Conservation (phyloP, 2,797 vertebrate genomes). For the Microcaecilia unicolor region DNA sequence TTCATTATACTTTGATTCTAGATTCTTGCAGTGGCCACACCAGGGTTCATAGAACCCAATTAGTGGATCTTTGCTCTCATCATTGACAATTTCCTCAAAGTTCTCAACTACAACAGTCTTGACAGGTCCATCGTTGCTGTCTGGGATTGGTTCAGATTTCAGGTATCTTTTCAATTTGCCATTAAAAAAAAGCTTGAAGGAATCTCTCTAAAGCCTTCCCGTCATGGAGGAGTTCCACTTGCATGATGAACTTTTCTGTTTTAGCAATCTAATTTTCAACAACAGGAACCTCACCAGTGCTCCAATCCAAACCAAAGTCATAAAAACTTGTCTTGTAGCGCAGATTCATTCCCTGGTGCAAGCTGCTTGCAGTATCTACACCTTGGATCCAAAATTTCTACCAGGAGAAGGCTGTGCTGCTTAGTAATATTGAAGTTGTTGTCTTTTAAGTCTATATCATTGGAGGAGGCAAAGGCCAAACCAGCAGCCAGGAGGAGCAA, state of each 20-base stretch:
- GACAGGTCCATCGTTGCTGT: conserved; percentile 88
- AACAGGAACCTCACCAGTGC: conserved; percentile 71
- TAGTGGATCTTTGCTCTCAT: conserved; percentile 87
- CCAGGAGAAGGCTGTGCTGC: no score
- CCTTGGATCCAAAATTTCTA: no score
- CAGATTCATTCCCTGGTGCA: no score
- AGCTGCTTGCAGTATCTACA: no score
- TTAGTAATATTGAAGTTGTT: no score
- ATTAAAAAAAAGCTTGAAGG: conserved; percentile 83
- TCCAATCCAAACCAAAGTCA: conserved; percentile 80
- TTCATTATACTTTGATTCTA: conserved; percentile 94
- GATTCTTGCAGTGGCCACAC: conserved; percentile 97
- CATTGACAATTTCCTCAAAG: conserved; percentile 81
- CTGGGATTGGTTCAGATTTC: conserved; percentile 87
- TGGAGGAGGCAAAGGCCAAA: no score
- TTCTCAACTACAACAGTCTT: conserved; percentile 68
- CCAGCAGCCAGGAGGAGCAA: no score
- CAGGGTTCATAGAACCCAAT: conserved; percentile 96
- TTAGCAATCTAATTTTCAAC: conserved; percentile 79
- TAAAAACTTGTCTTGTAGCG: no score
- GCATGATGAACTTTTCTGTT: conserved; percentile 93
- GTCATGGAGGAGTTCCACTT: conserved; percentile 88
- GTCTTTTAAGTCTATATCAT: no score
- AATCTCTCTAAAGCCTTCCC: conserved; percentile 89
- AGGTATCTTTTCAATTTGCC: conserved; percentile 86